Conservation (phyloP, 2,888 invertebrate species). For the Aphidoletes aphidimyza region DNA sequence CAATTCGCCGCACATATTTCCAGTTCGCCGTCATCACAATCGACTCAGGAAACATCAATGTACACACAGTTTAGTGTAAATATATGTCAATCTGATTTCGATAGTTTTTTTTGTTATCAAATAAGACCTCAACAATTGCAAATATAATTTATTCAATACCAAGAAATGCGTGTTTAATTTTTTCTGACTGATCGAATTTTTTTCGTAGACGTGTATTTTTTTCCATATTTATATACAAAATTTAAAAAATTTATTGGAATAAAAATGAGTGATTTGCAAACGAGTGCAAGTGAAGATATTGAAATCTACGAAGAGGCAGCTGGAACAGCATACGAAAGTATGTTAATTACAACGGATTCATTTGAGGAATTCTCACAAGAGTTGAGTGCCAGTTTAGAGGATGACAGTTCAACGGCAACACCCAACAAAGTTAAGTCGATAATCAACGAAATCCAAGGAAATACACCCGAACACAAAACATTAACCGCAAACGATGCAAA, state of each 20-base stretch:
- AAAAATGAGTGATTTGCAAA: slow-evolving; percentile 53
- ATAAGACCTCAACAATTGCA: neutral
- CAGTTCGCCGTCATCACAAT: slow-evolving; percentile 2
- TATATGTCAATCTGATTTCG: neutral
- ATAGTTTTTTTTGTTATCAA: slow-evolving; percentile 43
- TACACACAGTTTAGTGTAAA: neutral
- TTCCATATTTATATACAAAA: neutral
- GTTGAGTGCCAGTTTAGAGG: slow-evolving; percentile 64
- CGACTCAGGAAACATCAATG: neutral
- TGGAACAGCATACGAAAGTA: slow-evolving; percentile 68
- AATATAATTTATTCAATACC: slow-evolving; percentile 12
- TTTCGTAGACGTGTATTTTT: neutral
- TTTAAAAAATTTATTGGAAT: neutral
- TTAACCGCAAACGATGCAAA: neutral
- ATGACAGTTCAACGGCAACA: neutral
- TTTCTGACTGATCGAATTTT: neutral
- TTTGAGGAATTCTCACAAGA: slow-evolving; percentile 76
- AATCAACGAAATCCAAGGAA: slow-evolving; percentile 39
- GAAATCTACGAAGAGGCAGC: slow-evolving; percentile 25
- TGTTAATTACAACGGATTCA: slow-evolving; percentile 77
- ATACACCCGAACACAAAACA: neutral
- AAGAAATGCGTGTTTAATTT: slow-evolving; percentile 35
- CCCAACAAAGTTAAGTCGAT: neutral
- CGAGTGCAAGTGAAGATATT: neutral
- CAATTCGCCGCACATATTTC: neutral